A percentile compares a stretch with the other conserved stretches of the same genome.
These are phyloP conservation scores for Hecatera dysodea DNA, from an alignment of 2,888 invertebrate genomes.

Conservation along the genomic window DNA sequence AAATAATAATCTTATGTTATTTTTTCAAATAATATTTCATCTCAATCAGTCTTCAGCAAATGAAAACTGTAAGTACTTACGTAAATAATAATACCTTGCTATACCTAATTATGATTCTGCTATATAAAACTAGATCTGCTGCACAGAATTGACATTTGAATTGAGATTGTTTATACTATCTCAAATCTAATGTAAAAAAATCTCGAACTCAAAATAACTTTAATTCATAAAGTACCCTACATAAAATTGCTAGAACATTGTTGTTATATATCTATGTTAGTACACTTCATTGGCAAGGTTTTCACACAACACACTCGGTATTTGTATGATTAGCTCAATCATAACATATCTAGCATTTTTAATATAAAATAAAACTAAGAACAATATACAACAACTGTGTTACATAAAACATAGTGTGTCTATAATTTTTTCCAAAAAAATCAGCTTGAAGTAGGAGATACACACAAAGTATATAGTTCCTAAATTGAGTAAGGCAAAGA, in stretches of 20 bases:
- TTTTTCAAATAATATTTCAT: constrained; percentile 41
- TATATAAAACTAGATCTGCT: background rate
- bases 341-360: background rate
- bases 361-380: constrained; percentile 9
- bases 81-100: background rate
- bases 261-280: constrained; percentile 10
- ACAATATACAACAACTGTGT: background rate
- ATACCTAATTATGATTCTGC: background rate
- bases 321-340: background rate
- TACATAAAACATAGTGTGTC: background rate
- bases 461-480: too few species aligned
- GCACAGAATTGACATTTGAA: background rate
- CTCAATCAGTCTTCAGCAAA: constrained; percentile 35
- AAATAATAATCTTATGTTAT: constrained; percentile 38
- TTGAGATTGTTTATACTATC: background rate
- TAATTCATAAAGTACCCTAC: background rate
- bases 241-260: background rate
- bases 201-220: background rate
- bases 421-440: too few species aligned
- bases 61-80: constrained; percentile 37
- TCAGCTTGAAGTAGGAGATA: too few species aligned
- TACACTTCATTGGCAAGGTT: constrained; percentile 26
- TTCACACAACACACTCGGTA: constrained; percentile 8
- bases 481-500: too few species aligned
- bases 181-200: too few species aligned